Base-by-base conservation (phyloP, 2,888 invertebrate species). In the Acleris sparsana region DNA sequence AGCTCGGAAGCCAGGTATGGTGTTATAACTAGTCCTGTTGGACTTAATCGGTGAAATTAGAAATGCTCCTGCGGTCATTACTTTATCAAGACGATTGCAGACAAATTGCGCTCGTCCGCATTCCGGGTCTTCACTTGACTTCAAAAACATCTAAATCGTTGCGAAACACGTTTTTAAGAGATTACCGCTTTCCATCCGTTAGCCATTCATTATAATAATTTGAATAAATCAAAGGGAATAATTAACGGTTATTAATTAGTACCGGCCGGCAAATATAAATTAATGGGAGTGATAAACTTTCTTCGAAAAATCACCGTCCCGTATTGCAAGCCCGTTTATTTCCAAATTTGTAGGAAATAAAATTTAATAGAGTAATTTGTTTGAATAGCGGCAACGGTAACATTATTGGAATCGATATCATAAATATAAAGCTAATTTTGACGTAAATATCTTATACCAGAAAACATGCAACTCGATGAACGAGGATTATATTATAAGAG, bases 101-200 rank as follows among this genome's bases (percentile, higher is more conserved):
- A 53, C 66, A 66, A 66, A 62, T 66, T 66, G 61, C 18, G 22
- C 6, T 4, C 52, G 22, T 75, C 76, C 75, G 76, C 79, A 75
- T 76, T 75, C 75, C 64, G 48, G n/a, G 58, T 53, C 60, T 57
- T 66, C 66, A 25, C 59, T 57, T 66, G 61, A 39, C 44, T 56
- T 51, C 51, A 61, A 62, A 55, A 53, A 53, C 51, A n/a, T 52
- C 61, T 57, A 53, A 39, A 57, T n/a, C 46, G 13, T 53, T 48
- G 70, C 69, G 58, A 73, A 76, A 73, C 68, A 52, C 58, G 72
- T 67, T 69, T 71, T 64, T 61, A 62, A 52, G 13, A 68, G 60
- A 55, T 69, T 62, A 69, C 71, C 62, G 70, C 80, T 82, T 80
- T 80, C 80, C 72, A 77, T 79, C 79, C 78, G 78, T 71, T 72